Conservation (phyloP, 2,797 vertebrate genomes). For the Enteromius argenteus region DNA sequence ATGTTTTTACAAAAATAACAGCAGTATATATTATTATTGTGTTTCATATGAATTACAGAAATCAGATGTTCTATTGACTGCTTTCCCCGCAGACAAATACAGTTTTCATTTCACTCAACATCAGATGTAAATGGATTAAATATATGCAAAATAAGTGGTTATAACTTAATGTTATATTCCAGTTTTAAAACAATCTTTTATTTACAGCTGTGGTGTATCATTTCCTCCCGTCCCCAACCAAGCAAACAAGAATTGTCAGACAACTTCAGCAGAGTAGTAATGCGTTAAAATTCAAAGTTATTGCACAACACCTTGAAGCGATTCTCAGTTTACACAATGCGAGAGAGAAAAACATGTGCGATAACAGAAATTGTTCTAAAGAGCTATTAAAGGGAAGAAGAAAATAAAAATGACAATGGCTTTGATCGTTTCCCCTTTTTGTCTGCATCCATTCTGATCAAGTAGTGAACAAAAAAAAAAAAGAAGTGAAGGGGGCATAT, state of each 20-base stretch:
- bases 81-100: slow-evolving; percentile 67
- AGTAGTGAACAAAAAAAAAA: slow-evolving; percentile 3
- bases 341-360: slow-evolving; percentile 55
- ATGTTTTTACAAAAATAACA: slow-evolving; percentile 94
- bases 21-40: slow-evolving; percentile 88
- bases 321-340: slow-evolving; percentile 66
- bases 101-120: slow-evolving; percentile 66
- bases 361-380: slow-evolving; percentile 52
- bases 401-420: slow-evolving; percentile 23
- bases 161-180: slow-evolving; percentile 72
- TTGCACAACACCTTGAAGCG: slow-evolving; percentile 65
- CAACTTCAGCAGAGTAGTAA: slow-evolving; percentile 67
- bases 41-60: slow-evolving; percentile 86
- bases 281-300: slow-evolving; percentile 62
- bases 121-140: slow-evolving; percentile 60
- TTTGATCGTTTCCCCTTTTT: slow-evolving; percentile 24
- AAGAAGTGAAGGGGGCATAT: background rate
- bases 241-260: slow-evolving; percentile 63
- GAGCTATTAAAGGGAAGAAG: slow-evolving; percentile 53
- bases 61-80: slow-evolving; percentile 72
- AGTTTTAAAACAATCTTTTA: slow-evolving; percentile 69
- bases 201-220: slow-evolving; percentile 67
- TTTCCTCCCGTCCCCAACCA: slow-evolving; percentile 59
- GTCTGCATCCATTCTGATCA: slow-evolving; percentile 8
- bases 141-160: slow-evolving; percentile 68